Conservation (phyloP, 2,888 invertebrate species). For the Eurois occulta region DNA sequence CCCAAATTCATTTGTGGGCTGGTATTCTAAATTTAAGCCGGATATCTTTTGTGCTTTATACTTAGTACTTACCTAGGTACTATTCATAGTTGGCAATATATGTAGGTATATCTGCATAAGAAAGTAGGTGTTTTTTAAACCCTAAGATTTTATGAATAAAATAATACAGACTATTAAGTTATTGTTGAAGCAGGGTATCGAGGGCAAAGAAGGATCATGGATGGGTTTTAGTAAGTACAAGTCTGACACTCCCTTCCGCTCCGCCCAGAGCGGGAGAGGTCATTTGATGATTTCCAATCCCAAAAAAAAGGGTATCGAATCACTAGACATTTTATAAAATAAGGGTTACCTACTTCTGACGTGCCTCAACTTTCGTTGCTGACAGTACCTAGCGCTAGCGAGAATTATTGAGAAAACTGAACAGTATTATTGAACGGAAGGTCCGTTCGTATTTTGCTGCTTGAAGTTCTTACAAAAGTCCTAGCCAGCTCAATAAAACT, state of each 20-base stretch:
- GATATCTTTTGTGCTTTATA: neutral
- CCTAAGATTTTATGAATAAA: neutral
- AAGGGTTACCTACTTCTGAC: neutral
- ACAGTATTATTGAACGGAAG: neutral
- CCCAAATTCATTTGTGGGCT: slow-evolving; percentile 31
- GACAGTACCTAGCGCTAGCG: neutral
- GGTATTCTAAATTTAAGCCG: slow-evolving; percentile 37
- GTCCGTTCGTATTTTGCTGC: neutral
- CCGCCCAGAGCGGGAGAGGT: too few relatives aligned
- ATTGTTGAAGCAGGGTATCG: neutral
- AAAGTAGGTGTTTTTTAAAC: neutral
- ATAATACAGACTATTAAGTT: neutral
- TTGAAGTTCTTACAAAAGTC: neutral
- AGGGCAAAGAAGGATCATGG: too few relatives aligned
- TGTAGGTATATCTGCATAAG: neutral
- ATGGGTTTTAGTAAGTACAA: too few relatives aligned
- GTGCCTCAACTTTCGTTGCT: neutral
- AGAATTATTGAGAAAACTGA: neutral
- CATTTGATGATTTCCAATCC: too few relatives aligned
- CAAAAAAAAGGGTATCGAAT: too few relatives aligned
- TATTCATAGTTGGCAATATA: neutral
- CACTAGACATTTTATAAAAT: neutral
- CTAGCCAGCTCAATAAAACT: slow-evolving; percentile 24
- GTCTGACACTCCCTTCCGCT: too few relatives aligned
- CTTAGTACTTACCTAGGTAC: neutral